Evolutionary conservation across 2,888 invertebrate genomes (phyloP).

Genomic region (Poecilobothrus nobilitatus): DNA sequence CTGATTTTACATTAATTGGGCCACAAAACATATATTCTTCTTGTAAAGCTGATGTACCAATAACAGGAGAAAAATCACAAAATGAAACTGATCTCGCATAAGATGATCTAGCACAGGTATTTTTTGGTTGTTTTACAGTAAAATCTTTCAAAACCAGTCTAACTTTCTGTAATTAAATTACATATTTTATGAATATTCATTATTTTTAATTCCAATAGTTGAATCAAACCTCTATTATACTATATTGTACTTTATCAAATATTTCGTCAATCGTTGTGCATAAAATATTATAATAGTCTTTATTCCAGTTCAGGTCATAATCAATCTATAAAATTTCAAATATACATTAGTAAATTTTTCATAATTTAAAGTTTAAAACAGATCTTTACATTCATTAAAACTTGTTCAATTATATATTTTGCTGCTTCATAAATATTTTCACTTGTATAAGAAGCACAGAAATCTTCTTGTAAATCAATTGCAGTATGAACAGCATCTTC

Average conservation of each 20-base stretch:
- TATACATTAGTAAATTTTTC: too few species aligned
- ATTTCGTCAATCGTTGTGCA: constrained; percentile 29
- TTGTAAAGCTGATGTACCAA: constrained; percentile 36
- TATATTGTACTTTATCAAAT: constrained; percentile 33
- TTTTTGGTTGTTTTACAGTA: background rate
- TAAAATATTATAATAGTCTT: constrained; percentile 25
- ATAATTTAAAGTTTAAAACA: background rate
- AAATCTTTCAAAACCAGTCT: constrained; percentile 9
- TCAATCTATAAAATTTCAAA: constrained; percentile 14
- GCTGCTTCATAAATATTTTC: constrained; percentile 39
- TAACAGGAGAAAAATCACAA: constrained; percentile 30
- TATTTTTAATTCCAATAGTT: background rate
- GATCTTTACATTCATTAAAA: constrained; percentile 29
- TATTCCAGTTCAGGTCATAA: constrained; percentile 33
- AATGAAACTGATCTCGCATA: constrained; percentile 33
- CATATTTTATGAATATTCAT: background rate
- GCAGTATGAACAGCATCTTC: constrained; percentile 35
- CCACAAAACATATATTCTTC: constrained; percentile 32
- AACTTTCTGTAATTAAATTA: constrained; percentile 12
- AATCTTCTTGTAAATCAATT: constrained; percentile 31
- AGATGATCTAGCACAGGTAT: constrained; percentile 12
- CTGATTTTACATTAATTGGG: constrained; percentile 26
- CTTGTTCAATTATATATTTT: constrained; percentile 35
- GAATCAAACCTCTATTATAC: constrained; percentile 31
- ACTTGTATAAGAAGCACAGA: constrained; percentile 18